These are phyloP conservation scores for Hyles vespertilio DNA, from an alignment of 1,140 invertebrate genomes.

Conservation along the genomic window DNA sequence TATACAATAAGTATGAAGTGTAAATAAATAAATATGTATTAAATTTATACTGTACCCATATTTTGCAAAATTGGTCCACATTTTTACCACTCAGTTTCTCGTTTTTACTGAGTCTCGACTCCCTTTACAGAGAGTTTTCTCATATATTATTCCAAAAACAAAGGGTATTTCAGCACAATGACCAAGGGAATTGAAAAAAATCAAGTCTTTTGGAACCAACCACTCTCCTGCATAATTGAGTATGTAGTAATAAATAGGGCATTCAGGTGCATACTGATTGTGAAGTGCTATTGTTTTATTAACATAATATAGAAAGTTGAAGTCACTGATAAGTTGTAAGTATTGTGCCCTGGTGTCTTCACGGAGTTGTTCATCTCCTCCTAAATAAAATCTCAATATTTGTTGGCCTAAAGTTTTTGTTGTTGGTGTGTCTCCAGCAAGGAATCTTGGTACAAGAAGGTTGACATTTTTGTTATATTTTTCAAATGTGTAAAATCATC, in stretches of 20 bases:
- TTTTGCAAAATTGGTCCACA: constrained; percentile 72
- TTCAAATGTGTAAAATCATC: constrained; percentile 47
- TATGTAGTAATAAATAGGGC: constrained; percentile 58
- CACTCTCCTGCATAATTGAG: constrained; percentile 55
- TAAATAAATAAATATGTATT: not conserved
- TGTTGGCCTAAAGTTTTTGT: constrained; percentile 44
- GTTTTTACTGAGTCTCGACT: constrained; percentile 51
- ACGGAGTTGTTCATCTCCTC: constrained; percentile 31
- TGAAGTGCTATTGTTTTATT: constrained; percentile 54
- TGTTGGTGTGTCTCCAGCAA: constrained; percentile 31
- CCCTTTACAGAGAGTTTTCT: constrained; percentile 32
- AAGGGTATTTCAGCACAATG: constrained; percentile 52
- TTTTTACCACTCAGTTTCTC: constrained; percentile 48
- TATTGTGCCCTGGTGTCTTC: constrained; percentile 49
- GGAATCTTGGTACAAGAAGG: constrained; percentile 44
- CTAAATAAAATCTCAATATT: constrained; percentile 54
- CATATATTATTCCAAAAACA: constrained; percentile 39
- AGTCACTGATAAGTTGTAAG: constrained; percentile 56
- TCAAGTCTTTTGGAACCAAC: constrained; percentile 38
- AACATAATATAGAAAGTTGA: constrained; percentile 55
- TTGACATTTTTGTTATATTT: constrained; percentile 46
- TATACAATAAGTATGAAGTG: not conserved
- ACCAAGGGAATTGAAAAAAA: constrained; percentile 42
- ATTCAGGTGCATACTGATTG: constrained; percentile 37
- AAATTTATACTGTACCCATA: constrained; percentile 40